These are phyloP conservation scores for Diceros bicornis DNA, from an alignment of 2,797 vertebrate genomes.

Conservation along the genomic window DNA sequence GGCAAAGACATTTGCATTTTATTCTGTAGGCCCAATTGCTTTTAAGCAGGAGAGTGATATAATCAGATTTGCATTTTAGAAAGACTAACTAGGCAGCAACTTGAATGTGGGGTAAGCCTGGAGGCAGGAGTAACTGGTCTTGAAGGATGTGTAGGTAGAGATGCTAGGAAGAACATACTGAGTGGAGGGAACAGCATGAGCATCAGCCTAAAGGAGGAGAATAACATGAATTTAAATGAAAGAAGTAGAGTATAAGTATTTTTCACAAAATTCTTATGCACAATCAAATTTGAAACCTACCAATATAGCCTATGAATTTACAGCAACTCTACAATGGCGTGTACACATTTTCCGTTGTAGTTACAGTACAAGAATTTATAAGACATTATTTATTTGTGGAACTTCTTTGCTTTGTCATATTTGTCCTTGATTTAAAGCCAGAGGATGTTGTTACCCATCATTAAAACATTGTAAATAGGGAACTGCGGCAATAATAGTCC, in stretches of 20 bases:
- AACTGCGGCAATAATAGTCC: background rate
- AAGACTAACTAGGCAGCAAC: background rate
- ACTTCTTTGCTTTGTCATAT: conserved; percentile 16
- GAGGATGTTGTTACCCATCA: background rate
- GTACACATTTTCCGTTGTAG: background rate
- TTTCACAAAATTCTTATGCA: background rate
- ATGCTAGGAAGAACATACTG: background rate
- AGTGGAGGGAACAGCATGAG: background rate
- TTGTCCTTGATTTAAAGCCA: conserved; percentile 29
- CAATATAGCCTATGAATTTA: background rate
- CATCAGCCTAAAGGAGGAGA: background rate
- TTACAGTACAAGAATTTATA: background rate
- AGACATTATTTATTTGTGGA: background rate
- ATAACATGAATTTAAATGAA: background rate
- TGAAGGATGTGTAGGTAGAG: background rate
- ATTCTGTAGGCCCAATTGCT: background rate
- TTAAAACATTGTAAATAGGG: background rate
- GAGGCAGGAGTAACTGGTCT: background rate
- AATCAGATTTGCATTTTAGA: background rate
- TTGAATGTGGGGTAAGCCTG: background rate
- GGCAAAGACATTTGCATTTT: conserved; percentile 49
- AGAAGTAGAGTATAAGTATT: background rate
- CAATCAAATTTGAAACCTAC: background rate
- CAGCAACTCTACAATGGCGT: background rate
- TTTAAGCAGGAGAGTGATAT: background rate